A percentile compares a stretch with the other conserved stretches of the same genome.
Conservation (phyloP, 2,888 invertebrate species). For the Neoitamus cyanurus region DNA sequence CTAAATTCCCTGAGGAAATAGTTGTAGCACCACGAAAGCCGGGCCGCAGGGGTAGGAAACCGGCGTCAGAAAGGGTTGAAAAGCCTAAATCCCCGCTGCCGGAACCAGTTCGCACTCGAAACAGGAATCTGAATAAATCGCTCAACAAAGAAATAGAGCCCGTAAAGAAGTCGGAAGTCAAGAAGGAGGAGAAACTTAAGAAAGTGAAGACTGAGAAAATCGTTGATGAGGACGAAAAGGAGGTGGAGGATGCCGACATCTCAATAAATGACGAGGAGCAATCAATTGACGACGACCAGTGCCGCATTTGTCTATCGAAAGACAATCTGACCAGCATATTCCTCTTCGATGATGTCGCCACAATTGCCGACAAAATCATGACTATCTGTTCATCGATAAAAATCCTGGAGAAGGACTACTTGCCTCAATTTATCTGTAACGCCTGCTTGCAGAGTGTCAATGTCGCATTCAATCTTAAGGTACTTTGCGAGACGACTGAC, state of each 20-base stretch:
- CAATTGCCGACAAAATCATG: slow-evolving; percentile 65
- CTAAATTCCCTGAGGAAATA: not conserved
- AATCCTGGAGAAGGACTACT: slow-evolving; percentile 64
- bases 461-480: slow-evolving; percentile 63
- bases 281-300: slow-evolving; percentile 62
- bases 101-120: slow-evolving; percentile 28
- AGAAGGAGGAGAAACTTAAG: not conserved
- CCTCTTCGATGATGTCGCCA: slow-evolving; percentile 58
- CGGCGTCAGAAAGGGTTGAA: slow-evolving; percentile 7
- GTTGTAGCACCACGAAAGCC: not conserved
- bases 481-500: slow-evolving; percentile 64
- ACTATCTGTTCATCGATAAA: slow-evolving; percentile 63
- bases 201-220: slow-evolving; percentile 14
- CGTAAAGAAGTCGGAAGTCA: not conserved
- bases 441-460: slow-evolving; percentile 63
- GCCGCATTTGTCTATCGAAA: slow-evolving; percentile 63
- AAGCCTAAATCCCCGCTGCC: not conserved
- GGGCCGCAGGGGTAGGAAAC: not conserved
- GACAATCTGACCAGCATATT: slow-evolving; percentile 62
- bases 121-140: slow-evolving; percentile 15
- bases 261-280: slow-evolving; percentile 45
- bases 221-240: slow-evolving; percentile 7
- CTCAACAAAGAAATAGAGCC: not conserved
- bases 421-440: slow-evolving; percentile 65
- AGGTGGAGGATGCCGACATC: not conserved